Evolutionary conservation across 2,797 vertebrate genomes (phyloP), one percentile per base, ranked within the genome.

Genomic region (Kryptolebias ocellatus): DNA sequence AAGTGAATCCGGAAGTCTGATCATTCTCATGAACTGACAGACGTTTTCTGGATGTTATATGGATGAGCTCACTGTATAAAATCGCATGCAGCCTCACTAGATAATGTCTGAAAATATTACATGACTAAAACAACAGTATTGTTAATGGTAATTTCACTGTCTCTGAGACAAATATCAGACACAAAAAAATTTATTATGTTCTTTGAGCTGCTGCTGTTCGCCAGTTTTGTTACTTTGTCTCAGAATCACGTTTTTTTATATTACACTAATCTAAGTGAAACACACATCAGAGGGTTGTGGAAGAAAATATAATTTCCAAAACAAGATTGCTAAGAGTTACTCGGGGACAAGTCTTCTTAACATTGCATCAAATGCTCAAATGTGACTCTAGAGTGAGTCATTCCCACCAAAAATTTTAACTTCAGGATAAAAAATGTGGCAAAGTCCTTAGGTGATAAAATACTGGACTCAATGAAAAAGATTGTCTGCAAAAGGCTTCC

Each of bases 371-470:
- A 53, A 42, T 17, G 4, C 16, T 42, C 20, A 51, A 37, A 56
- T 24, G 27, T 67, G 16, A 53, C 18, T 17, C 2, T 42, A 5
- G 3, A 52, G 2, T 24, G 29, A 49, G 5, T 60, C 15, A 31
- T 59, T 60, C 44, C 5, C 39, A 15, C 54, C 28, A 20, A 56
- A 60, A 39, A 49, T 56, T 29, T 46, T 34, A 18, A 42, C 29
- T 62, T 39, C 0, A 17, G 17, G 51, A 61, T 27, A 52, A 15
- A 28, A 24, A 60, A 50, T 31, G 45, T 53, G 42, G 49, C 8
- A 0, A 3, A 56, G 53, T 2, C 27, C 8, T 61, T n/a, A 55
- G 58, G 66, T 7, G 74, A 59, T 67, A 4, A 42, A 70, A 71
- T 52, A 50, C 53, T 63, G 51, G 56, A 58, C 20, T 60, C 11